Evolutionary conservation across 2,113 vertebrate species (phyloP).

Genomic region (Hippocampus zosterae): DNA sequence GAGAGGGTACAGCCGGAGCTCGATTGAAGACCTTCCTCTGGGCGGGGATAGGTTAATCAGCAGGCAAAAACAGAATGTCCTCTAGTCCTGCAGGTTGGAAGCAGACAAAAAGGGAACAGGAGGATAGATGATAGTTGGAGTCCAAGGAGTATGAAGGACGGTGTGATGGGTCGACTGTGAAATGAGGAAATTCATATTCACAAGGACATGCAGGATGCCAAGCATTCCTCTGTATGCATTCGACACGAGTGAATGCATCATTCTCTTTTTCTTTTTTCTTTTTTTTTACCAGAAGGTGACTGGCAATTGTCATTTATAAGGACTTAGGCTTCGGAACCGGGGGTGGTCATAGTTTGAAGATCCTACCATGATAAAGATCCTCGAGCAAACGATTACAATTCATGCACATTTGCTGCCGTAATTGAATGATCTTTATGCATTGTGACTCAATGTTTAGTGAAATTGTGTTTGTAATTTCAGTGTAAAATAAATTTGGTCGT

Average conservation of each 20-base stretch:
- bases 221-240: conserved; percentile 26
- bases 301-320: background rate
- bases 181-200: conserved; percentile 54
- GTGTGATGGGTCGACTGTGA: conserved; percentile 52
- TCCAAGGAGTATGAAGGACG: conserved; percentile 54
- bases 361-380: too few species aligned
- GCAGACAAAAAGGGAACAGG: conserved; percentile 16
- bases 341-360: background rate
- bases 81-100: conserved; percentile 46
- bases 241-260: conserved; percentile 8
- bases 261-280: background rate
- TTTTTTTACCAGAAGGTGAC: background rate
- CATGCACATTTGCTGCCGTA: background rate
- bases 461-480: background rate
- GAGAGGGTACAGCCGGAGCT: conserved; percentile 39
- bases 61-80: conserved; percentile 60
- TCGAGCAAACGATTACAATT: too few species aligned
- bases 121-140: conserved; percentile 28
- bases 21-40: conserved; percentile 60
- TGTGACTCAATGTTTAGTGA: background rate
- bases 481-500: background rate
- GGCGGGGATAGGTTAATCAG: conserved; percentile 63
- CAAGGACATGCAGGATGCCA: conserved; percentile 46
- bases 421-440: background rate
- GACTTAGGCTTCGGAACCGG: background rate